Evolutionary conservation across 1,140 invertebrate genomes (phyloP), one percentile per base, ranked within the genome.

Genomic region (Brachionus rotundiformis): DNA sequence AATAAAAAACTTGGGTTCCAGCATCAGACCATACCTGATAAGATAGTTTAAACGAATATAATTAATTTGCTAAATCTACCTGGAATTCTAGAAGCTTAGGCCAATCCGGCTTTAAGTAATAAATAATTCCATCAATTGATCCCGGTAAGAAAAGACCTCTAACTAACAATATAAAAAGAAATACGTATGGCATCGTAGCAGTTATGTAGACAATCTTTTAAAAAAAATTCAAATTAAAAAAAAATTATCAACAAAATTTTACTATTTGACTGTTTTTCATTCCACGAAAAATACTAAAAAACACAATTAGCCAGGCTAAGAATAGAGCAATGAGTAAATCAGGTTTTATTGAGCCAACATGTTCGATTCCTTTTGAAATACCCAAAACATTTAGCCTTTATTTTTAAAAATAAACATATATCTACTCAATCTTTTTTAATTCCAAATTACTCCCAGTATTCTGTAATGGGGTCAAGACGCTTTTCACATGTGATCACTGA

Each of bases 121-220:
- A 84, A 8, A 81, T 65, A 11, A 84, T 83, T 41, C 83, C 83
- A 2, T 83, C 36, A 5, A 16, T 23, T 16, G 83, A 44, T 16
- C 82, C 83, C n/a, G 71, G 93, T 31, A 98, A 88, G 0, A 95
- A 97, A 13, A 97, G 92, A 82, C 94, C 95, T 86, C 95, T 91
- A 2, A 84, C 54, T 11, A 84, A 31, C 8, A 84, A 36, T 29
- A 83, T 82, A 19, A 83, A 41, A n/a, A 84, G 47, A 47, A 84
- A 75, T 11, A 83, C 47, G 76, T 83, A 84, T 59, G 83, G 83
- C 33, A 83, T 68, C n/a, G 71, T 81, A 13, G 83, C 83, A 31
- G 83, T 84, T 11, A 83, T 76, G 25, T 83, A 84, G 19, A 84
- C 82, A 49, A 82, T 73, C 83, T 84, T 59, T 27, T 13, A 81